Base-by-base conservation (phyloP, 35 echinoderm and acorn worm species). In the Hemicentrotus pulcherrimus region DNA sequence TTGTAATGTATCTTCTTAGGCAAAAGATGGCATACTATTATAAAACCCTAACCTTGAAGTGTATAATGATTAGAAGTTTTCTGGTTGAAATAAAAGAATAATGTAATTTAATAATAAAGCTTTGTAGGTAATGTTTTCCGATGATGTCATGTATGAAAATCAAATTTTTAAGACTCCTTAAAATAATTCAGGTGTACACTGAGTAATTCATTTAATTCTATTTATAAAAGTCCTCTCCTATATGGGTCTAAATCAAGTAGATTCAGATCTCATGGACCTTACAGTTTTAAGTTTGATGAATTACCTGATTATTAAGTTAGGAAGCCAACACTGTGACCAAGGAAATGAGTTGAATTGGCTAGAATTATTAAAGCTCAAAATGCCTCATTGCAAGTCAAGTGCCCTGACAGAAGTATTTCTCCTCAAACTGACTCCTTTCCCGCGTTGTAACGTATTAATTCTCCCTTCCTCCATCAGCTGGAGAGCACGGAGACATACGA, bases 401-500 rank as follows among this genome's bases (percentile, higher is more conserved):
- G 32, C 88, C 46, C 88, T 90, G 32, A 22, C 88, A 90, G 12
- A 45, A 33, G 31, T 90, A 45, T 28, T 41, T 41, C 88, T 90
- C 31, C 45, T 30, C 31, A 90, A 45, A 18, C 45, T 45, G 12
- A 45, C 88, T 41, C 32, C 19, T 45, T 28, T 90, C 1, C 14
- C 46, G 15, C 32, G 18, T 47, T 90, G 19, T 41, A 33, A 31
- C 32, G 12, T 47, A 90, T 47, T 90, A 47, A 45, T 47, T 90
- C 88, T 45, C 31, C 32, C 88, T 47, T 90, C 88, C 88, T 45
- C n/a, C n/a, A n/a, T n/a, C 88, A 90, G 88, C 88, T 90, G 9
- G 46, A 47, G 32, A 46, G 4, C 13, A 28, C 88, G 33, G 88
- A 90, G 88, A 90, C 88, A 2, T 41, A 45, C 46, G 88, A 90